phyloP scores from a whole-genome alignment of 2,888 invertebrate genomes.

The Nomada goodeniana region DNA sequence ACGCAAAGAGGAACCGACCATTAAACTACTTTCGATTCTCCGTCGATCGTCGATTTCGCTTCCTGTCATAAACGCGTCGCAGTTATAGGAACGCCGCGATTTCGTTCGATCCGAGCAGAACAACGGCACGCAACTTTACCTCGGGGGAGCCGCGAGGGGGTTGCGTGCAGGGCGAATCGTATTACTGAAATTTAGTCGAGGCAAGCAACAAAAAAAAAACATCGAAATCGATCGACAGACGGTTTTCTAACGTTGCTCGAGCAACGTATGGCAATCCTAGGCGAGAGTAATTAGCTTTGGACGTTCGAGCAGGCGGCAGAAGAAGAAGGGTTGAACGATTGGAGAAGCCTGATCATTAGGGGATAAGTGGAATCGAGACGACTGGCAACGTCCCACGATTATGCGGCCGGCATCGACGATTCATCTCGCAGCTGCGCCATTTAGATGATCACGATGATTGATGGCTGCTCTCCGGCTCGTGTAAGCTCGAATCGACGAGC shows the following conservation, averaged over 20 bases:
- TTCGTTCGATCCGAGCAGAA: no score
- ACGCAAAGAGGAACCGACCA: neutral
- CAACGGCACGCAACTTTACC: no score
- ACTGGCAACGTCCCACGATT: slow-evolving; percentile 48
- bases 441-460: slow-evolving; percentile 67
- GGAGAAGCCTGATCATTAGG: slow-evolving; percentile 46
- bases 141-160: no score
- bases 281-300: slow-evolving; percentile 32
- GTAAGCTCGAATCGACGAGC: slow-evolving; percentile 49
- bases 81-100: no score
- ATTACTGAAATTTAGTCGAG: neutral
- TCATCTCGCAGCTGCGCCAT: slow-evolving; percentile 58
- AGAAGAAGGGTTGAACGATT: slow-evolving; percentile 29
- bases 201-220: neutral
- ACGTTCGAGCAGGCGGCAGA: neutral
- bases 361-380: slow-evolving; percentile 66
- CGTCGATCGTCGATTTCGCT: no score
- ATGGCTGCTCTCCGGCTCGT: slow-evolving; percentile 47
- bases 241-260: neutral
- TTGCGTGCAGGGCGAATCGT: neutral
- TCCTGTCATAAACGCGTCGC: no score
- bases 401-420: slow-evolving; percentile 50
- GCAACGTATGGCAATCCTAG: neutral
- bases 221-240: neutral
- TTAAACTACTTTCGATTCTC: neutral